Evolutionary conservation across 2,797 vertebrate species (phyloP), one percentile per base, ranked within the genome.

Genomic region (Anas acuta): DNA sequence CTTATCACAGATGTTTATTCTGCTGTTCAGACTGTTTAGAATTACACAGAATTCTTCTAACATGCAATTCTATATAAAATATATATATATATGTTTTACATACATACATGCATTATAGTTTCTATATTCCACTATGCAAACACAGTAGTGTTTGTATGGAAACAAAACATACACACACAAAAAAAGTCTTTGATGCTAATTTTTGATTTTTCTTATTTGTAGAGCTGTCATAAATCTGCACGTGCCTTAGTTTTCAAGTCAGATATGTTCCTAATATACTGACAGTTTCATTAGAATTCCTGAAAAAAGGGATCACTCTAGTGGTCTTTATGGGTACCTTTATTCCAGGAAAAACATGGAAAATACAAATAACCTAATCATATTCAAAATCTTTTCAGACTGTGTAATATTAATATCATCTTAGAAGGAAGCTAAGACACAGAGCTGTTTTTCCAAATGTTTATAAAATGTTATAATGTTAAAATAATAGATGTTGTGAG

Each of bases 121-220:
- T 19, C 26, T 47, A 14, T 43, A 28, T 64, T 76, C 62, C 72
- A 25, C 18, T 41, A 35, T 15, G 14, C 4, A 72, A 87, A 69
- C 6, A 45, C 0, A 1, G 9, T 25, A 30, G 13, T 5, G 2
- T n/a, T 77, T 69, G 13, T 5, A 78, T 6, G 20, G 84, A 73
- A 93, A 35, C 22, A 49, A 49, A 49, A 49, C 12, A 49, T 12
- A 13, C 9, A 5, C 21, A 32, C 20, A 33, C 30, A 26, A 11
- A 25, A 33, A 35, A 26, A 9, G 5, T n/a, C 5, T 9, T 81
- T 81, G 23, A 35, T 54, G 9, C 3, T 49, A 28, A 14, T 74
- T 85, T 87, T 57, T 11, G 62, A 8, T 58, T 78, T 84, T 51
- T 1, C 6, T 51, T 79, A 7, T 33, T 66, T 57, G n/a, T 4